These are phyloP conservation scores for Zoanthus sansibaricus DNA, from an alignment of 92 coral and sea anemone genomes.

Conservation along the genomic window DNA sequence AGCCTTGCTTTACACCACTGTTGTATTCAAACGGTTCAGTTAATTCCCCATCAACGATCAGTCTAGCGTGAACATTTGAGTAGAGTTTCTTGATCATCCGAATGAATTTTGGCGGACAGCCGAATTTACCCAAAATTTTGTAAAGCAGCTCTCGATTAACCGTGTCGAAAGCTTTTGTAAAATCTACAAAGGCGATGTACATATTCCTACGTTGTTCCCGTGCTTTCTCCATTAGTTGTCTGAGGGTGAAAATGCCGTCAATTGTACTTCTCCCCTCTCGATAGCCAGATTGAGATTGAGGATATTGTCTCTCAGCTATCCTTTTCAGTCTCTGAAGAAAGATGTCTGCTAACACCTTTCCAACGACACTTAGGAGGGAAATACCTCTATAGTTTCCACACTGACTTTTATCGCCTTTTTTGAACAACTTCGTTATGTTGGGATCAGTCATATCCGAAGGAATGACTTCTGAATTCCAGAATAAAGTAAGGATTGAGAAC, in stretches of 20 bases:
- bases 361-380: slow-evolving; percentile 47
- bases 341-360: slow-evolving; percentile 49
- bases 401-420: slow-evolving; percentile 64
- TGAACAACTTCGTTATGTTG: slow-evolving; percentile 59
- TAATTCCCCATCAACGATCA: slow-evolving; percentile 25
- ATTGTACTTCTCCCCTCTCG: slow-evolving; percentile 46
- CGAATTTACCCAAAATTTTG: slow-evolving; percentile 27
- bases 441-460: slow-evolving; percentile 53
- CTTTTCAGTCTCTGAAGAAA: slow-evolving; percentile 48
- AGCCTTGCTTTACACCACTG: no score
- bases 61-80: slow-evolving; percentile 10
- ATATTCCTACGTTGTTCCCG: slow-evolving; percentile 5
- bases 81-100: slow-evolving; percentile 17
- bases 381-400: slow-evolving; percentile 59
- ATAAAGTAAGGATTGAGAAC: slow-evolving; percentile 25
- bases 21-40: slow-evolving; percentile 16
- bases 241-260: slow-evolving; percentile 53
- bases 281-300: slow-evolving; percentile 52
- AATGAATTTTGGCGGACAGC: slow-evolving; percentile 20
- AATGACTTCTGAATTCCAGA: slow-evolving; percentile 56
- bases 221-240: slow-evolving; percentile 6
- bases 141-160: slow-evolving; percentile 19
- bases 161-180: slow-evolving; percentile 16
- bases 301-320: slow-evolving; percentile 2
- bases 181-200: slow-evolving; percentile 16